Evolutionary conservation across 2,888 invertebrate species (phyloP), one percentile per base, ranked within the genome.

Genomic region (Drosophila lutescens): DNA sequence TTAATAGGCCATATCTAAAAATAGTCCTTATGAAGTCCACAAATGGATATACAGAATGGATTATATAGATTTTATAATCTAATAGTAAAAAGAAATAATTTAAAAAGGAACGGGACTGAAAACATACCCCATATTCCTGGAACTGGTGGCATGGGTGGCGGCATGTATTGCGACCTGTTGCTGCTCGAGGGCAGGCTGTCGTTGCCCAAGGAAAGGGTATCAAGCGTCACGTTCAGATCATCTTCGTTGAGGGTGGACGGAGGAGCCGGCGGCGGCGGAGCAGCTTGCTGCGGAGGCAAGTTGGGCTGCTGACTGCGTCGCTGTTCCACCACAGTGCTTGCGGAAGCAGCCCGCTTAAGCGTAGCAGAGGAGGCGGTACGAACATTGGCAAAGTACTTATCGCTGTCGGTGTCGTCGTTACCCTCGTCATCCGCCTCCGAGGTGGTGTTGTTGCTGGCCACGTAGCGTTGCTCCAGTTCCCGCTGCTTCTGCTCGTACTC

Each of bases 181-280:
- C 92, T 92, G 51, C 91, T 91, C 0, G 92, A 92, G 59, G 91
- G 91, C 17, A 91, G 60, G 57, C 92, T 92, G 3, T 88, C 91
- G 13, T 87, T 91, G 49, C 92, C 92, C 17, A 92, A 67, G 0
- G 92, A 92, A 2, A 90, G 82, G 49, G 86, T 69, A 77, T 91
- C 89, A 3, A 91, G 86, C 0, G 90, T 88, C 20, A 88, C 85
- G 36, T 91, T 91, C 10, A 91, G 76, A 0, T 88, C 91, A 15
- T 88, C 88, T 32, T 70, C 87, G 65, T 74, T 76, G 59, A 73
- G 49, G 54, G 55, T 59, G 63, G 26, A 63, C 44, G 58, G 53
- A 38, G 36, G 62, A 7, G 49, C 62, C n/a, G 36, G 46, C 13
- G 66, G 17, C 10, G 43, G 70, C 10, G 54, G 67, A 2, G 30